Conservation (phyloP, 2,797 vertebrate genomes). For the Petrocephalus schoutedeni region DNA sequence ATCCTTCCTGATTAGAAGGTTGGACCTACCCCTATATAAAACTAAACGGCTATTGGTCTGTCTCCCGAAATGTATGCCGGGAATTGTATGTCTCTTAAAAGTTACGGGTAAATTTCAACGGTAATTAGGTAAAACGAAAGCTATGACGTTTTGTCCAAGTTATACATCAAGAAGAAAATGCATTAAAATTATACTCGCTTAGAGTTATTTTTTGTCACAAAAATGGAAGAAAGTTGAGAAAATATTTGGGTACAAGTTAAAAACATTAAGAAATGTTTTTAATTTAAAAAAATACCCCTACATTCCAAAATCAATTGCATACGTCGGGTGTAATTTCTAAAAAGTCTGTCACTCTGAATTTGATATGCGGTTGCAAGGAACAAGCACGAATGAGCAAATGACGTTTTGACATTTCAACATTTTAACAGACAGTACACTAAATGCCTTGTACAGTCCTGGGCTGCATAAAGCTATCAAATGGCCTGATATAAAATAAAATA, state of each 20-base stretch:
- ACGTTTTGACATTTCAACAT: background rate
- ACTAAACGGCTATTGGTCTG: slow-evolving; percentile 48
- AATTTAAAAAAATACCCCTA: background rate
- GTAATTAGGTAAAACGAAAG: background rate
- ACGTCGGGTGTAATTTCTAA: background rate
- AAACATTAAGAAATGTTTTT: background rate
- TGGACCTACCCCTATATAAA: slow-evolving; percentile 28
- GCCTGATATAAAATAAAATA: background rate
- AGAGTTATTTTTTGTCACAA: background rate
- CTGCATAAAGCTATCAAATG: background rate
- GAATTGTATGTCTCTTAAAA: slow-evolving; percentile 26
- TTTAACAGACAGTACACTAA: background rate
- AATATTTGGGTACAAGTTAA: background rate
- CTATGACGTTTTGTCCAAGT: background rate
- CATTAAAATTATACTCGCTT: background rate
- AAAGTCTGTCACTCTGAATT: background rate
- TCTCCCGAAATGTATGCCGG: slow-evolving; percentile 40
- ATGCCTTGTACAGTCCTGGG: background rate
- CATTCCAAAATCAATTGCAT: background rate
- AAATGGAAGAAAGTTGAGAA: background rate
- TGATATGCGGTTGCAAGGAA: background rate
- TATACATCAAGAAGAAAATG: background rate
- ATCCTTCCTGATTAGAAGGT: slow-evolving; percentile 47
- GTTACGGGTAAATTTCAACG: background rate
- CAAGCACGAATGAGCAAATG: background rate